phyloP scores from a whole-genome alignment of 1,140 invertebrate genomes.

The Mactra quadrangularis region DNA sequence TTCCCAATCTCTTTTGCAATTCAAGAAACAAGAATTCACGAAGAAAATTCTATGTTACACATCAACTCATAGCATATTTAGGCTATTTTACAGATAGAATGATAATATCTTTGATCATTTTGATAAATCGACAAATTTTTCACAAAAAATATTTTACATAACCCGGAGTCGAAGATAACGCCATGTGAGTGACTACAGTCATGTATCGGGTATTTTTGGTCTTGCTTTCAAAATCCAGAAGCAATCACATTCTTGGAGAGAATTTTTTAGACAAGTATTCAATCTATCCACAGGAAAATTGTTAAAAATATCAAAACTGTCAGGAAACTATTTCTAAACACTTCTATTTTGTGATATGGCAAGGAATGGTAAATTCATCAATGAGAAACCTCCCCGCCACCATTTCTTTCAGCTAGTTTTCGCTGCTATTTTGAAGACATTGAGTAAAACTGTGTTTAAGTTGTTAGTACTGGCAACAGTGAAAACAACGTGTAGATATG shows the following conservation, averaged over 20 bases:
- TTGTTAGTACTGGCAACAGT: slow-evolving; percentile 5
- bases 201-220: neutral
- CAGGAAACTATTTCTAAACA: slow-evolving; percentile 49
- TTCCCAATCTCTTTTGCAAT: too few relatives aligned
- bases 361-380: slow-evolving; percentile 51
- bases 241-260: neutral
- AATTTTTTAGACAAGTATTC: slow-evolving; percentile 7
- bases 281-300: slow-evolving; percentile 29
- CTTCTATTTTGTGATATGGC: slow-evolving; percentile 15
- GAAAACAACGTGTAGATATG: slow-evolving; percentile 52
- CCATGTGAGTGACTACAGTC: too few relatives aligned
- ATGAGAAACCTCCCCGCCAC: neutral
- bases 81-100: too few relatives aligned
- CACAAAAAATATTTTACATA: too few relatives aligned
- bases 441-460: slow-evolving; percentile 27
- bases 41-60: too few relatives aligned
- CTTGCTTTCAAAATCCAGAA: neutral
- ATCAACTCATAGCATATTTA: too few relatives aligned
- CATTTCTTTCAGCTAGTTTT: slow-evolving; percentile 24
- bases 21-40: too few relatives aligned
- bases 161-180: too few relatives aligned
- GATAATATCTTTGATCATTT: too few relatives aligned
- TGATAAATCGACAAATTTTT: too few relatives aligned
- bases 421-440: slow-evolving; percentile 9
- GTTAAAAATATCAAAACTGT: slow-evolving; percentile 34